A percentile compares a stretch with the other conserved stretches of the same genome.
These are phyloP conservation scores for Microchrysa polita DNA, from an alignment of 2,888 invertebrate species.

Conservation along the genomic window DNA sequence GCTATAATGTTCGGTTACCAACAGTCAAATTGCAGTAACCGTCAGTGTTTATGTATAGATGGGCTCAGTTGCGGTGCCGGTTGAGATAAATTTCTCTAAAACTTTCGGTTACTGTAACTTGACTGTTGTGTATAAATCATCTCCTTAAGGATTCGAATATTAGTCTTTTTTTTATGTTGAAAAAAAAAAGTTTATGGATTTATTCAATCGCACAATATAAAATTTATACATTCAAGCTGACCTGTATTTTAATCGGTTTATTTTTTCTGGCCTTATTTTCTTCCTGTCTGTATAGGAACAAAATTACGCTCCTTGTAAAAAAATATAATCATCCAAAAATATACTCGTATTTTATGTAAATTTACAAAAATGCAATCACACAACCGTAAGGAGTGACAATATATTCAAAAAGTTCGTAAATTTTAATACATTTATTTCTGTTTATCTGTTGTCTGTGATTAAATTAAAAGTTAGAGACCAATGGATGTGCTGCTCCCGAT, in stretches of 20 bases:
- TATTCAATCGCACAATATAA: too few relatives aligned
- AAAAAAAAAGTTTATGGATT: too few relatives aligned
- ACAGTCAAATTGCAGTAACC: too few relatives aligned
- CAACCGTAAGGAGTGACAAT: not conserved
- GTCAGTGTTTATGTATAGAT: too few relatives aligned
- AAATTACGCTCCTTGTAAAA: conserved; percentile 36
- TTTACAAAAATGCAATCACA: not conserved
- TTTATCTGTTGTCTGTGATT: conserved; percentile 34
- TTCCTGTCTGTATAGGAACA: conserved; percentile 38
- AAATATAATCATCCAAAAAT: conserved; percentile 1
- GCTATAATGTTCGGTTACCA: too few relatives aligned
- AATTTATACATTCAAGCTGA: too few relatives aligned
- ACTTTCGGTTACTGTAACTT: not conserved
- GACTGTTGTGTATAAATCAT: too few relatives aligned
- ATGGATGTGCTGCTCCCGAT: not conserved
- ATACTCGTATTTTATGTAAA: conserved; percentile 15
- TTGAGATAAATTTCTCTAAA: not conserved
- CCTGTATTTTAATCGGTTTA: too few relatives aligned
- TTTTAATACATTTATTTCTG: not conserved
- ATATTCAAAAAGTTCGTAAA: conserved; percentile 29
- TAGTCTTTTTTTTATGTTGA: too few relatives aligned
- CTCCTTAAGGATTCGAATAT: too few relatives aligned
- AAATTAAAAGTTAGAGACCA: too few relatives aligned
- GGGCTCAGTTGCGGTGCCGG: too few relatives aligned
- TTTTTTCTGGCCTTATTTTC: not conserved